Conservation (phyloP, 1,140 invertebrate species). For the Diorhabda carinulata region DNA sequence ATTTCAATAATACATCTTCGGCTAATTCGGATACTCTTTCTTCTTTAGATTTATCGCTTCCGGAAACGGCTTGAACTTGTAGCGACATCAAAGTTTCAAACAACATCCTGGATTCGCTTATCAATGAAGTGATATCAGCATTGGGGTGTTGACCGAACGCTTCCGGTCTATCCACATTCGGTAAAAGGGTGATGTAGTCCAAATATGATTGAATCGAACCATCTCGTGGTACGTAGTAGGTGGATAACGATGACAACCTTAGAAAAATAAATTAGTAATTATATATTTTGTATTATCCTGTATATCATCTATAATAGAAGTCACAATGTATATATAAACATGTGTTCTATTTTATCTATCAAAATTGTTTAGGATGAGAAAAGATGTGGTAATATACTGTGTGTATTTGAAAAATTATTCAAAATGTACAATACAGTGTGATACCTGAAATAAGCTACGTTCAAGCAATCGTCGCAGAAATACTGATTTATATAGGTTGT, state of each 20-base stretch:
- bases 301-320: too few species aligned
- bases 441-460: conserved; percentile 63
- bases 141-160: conserved; percentile 87
- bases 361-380: too few species aligned
- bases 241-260: conserved; percentile 59
- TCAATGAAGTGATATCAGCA: conserved; percentile 84
- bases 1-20: conserved; percentile 65
- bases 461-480: conserved; percentile 68
- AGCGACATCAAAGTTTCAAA: conserved; percentile 79
- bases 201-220: conserved; percentile 74
- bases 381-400: too few species aligned
- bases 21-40: conserved; percentile 57
- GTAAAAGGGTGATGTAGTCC: conserved; percentile 72
- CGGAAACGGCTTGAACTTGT: conserved; percentile 60
- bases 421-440: conserved; percentile 16
- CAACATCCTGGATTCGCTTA: conserved; percentile 68
- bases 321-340: too few species aligned
- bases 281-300: too few species aligned
- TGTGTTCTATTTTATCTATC: too few species aligned
- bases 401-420: not conserved
- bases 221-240: conserved; percentile 78
- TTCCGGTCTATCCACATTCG: conserved; percentile 73
- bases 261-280: too few species aligned
- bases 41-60: conserved; percentile 59
- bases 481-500: conserved; percentile 77